Evolutionary conservation across 2,797 vertebrate species (phyloP).

Genomic region (Cottoperca gobio): DNA sequence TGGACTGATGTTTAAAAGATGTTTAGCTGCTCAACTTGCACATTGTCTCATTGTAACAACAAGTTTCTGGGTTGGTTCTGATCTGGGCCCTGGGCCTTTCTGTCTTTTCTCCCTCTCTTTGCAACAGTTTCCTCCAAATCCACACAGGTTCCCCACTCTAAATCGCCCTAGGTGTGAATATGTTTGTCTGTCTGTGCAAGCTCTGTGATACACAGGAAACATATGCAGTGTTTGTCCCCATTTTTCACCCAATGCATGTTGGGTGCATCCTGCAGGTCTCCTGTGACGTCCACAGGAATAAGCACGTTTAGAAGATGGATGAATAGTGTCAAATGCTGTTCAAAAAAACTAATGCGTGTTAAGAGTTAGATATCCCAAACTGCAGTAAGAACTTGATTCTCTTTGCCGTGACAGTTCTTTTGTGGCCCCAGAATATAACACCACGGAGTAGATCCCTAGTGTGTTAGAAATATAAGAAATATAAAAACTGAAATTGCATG

Average conservation of each 20-base stretch:
- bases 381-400: background rate
- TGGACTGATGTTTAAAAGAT: background rate
- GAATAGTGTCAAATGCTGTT: background rate
- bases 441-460: too few species aligned
- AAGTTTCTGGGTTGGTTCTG: background rate
- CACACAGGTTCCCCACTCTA: conserved; percentile 3
- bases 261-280: background rate
- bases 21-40: background rate
- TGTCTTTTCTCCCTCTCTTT: conserved; percentile 1
- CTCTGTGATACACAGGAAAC: conserved; percentile 7
- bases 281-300: conserved; percentile 2
- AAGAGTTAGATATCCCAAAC: background rate
- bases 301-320: background rate
- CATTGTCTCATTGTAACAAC: background rate
- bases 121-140: background rate
- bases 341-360: background rate
- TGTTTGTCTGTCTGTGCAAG: background rate
- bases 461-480: background rate
- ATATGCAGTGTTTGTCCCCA: background rate
- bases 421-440: too few species aligned
- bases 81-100: background rate
- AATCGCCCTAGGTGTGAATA: background rate
- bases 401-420: background rate
- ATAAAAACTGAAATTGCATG: background rate
- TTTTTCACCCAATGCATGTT: conserved; percentile 1